These are phyloP conservation scores for Elgonia sp. DNA, from an alignment of 2,888 invertebrate genomes.

Conservation along the genomic window DNA sequence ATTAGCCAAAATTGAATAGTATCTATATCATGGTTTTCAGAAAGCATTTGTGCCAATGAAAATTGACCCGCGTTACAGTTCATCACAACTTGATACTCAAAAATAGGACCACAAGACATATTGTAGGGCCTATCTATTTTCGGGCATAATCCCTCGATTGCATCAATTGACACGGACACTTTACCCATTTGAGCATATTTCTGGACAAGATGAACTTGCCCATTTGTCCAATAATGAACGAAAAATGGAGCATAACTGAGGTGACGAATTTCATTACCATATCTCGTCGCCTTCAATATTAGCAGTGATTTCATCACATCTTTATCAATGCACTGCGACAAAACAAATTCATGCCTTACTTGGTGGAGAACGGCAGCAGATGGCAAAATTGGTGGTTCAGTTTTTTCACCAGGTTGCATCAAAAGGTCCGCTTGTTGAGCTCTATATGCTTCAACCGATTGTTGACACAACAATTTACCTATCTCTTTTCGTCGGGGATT, in stretches of 20 bases:
- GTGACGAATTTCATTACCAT: constrained; percentile 14
- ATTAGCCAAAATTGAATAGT: constrained; percentile 75
- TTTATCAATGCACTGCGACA: constrained; percentile 16
- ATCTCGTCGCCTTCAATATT: constrained; percentile 8
- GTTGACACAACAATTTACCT: not conserved
- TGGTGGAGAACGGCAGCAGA: not conserved
- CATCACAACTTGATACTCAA: constrained; percentile 67
- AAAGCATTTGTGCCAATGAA: constrained; percentile 74
- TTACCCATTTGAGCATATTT: constrained; percentile 17
- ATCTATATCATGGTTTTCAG: constrained; percentile 69
- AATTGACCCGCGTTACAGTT: constrained; percentile 72
- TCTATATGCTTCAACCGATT: constrained; percentile 31
- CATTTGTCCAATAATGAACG: constrained; percentile 34
- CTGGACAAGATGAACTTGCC: constrained; percentile 24
- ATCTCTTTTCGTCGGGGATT: not conserved
- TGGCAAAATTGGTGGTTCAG: constrained; percentile 14
- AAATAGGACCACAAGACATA: constrained; percentile 56
- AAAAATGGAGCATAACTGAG: not conserved
- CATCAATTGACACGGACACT: constrained; percentile 68
- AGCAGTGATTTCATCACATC: not conserved
- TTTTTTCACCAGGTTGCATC: constrained; percentile 4
- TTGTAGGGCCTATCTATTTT: constrained; percentile 44
- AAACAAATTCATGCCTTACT: constrained; percentile 11
- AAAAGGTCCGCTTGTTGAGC: constrained; percentile 20
- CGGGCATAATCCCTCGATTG: constrained; percentile 69